Base-by-base conservation (phyloP, 2,888 invertebrate species). In the Elmis aenea region DNA sequence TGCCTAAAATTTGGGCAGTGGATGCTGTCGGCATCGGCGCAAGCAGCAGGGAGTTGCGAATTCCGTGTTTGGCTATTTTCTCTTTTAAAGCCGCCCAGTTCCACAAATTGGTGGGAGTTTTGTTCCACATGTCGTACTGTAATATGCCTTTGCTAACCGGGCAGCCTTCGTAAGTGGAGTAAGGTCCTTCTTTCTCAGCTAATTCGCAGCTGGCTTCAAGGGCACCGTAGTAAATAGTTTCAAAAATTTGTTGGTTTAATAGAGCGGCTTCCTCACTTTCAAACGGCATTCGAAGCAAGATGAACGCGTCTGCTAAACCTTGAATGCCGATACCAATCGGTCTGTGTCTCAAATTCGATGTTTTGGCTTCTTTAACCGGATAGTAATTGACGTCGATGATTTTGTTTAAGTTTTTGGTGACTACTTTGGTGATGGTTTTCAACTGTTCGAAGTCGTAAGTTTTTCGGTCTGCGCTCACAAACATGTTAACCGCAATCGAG, bases 1-100 rank as follows among this genome's bases (percentile, higher is more conserved):
- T 99, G 10, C 99, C 99, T 25, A 99, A 77, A 59, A 99, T 99
- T 70, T 99, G 97, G 2, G 99, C 97, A 0, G 97, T 99, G 1
- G 96, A 95, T 5, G 97, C 96, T 3, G 97, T 99, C 0, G 97
- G 97, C 97, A 99, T 99, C 0, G 96, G 96, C 0, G 97, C 96
- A 45, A 97, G 53, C 11, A 99, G 71, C 10, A 65, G 42, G 2
- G 95, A 95, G 71, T 99, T 99, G 36, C 97, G 74, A 0, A 97
- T 72, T 5, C 99, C 99, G 68, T 90, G 77, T 68, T 85, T 74
- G 0, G 85, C 81, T 51, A 99, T 95, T 62, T 85, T 86, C 28
- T 72, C 75, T 66, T 92, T 92, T 10, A 99, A 71, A 4, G 61
- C 70, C 1, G 70, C 59, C 99, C 99, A 99, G 64, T 99, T 77